These are phyloP conservation scores for Nyctibius grandis DNA, from an alignment of 2,797 vertebrate genomes.

Conservation along the genomic window DNA sequence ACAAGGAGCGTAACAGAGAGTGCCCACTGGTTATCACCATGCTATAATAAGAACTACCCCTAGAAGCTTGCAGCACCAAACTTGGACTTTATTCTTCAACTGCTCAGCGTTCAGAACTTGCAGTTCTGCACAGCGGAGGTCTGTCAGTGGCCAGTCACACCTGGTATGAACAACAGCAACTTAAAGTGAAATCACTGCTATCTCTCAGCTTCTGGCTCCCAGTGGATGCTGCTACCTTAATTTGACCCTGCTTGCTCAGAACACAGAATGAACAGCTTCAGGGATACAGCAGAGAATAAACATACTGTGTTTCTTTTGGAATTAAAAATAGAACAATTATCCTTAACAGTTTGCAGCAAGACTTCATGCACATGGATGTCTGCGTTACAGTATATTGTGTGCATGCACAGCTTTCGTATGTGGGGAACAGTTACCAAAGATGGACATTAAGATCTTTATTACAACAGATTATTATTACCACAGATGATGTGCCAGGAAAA, in stretches of 20 bases:
- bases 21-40: background rate
- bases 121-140: background rate
- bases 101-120: background rate
- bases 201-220: background rate
- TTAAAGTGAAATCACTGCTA: background rate
- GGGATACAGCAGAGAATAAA: background rate
- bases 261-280: background rate
- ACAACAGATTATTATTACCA: background rate
- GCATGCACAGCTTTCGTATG: background rate
- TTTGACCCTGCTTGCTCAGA: background rate
- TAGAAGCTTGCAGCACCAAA: background rate
- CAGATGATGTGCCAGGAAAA: background rate
- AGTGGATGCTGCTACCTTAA: background rate
- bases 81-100: background rate
- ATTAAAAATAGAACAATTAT: slow-evolving; percentile 12
- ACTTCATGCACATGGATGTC: background rate
- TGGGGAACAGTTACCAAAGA: slow-evolving; percentile 38
- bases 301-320: background rate
- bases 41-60: background rate
- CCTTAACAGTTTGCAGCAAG: background rate
- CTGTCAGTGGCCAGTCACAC: background rate
- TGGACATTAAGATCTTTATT: slow-evolving; percentile 1
- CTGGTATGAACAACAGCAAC: background rate
- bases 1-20: background rate
- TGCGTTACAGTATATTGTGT: background rate